Evolutionary conservation across 2,797 vertebrate species (phyloP).

Genomic region (Helostoma temminkii): DNA sequence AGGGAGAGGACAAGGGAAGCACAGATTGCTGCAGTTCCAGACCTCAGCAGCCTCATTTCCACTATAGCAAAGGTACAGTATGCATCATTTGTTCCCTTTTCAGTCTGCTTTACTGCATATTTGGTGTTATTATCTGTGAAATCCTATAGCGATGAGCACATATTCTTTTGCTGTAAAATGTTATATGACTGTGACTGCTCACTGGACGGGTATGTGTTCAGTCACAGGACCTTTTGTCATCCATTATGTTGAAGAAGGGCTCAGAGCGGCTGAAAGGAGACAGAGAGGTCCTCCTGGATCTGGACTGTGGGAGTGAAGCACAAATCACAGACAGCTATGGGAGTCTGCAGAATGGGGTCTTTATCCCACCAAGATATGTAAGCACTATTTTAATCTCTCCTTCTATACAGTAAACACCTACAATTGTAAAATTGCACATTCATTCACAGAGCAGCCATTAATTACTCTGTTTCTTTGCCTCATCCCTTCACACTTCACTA

Average conservation of each 20-base stretch:
- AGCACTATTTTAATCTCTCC: slow-evolving; percentile 52
- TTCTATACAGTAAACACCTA: not conserved
- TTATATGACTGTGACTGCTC: no score
- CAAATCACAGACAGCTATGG: slow-evolving; percentile 79
- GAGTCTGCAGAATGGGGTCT: slow-evolving; percentile 80
- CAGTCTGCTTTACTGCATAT: slow-evolving; percentile 12
- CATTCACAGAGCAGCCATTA: slow-evolving; percentile 7
- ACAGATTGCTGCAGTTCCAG: slow-evolving; percentile 65
- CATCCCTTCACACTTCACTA: slow-evolving; percentile 36
- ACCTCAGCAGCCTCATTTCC: slow-evolving; percentile 38
- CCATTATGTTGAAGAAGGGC: slow-evolving; percentile 80
- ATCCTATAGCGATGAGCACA: slow-evolving; percentile 27
- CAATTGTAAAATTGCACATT: slow-evolving; percentile 7
- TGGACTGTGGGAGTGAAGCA: slow-evolving; percentile 70
- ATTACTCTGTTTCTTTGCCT: slow-evolving; percentile 8
- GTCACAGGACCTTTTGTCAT: slow-evolving; percentile 11
- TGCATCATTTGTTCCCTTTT: slow-evolving; percentile 3
- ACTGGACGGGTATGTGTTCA: no score
- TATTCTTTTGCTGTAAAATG: slow-evolving; percentile 2
- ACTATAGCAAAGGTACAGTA: slow-evolving; percentile 52
- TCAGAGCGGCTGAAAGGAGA: slow-evolving; percentile 76
- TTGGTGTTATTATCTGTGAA: not conserved
- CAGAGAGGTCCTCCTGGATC: slow-evolving; percentile 82
- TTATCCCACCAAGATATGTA: slow-evolving; percentile 81
- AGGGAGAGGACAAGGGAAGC: slow-evolving; percentile 54